phyloP scores from a whole-genome alignment of 2,797 vertebrate species.

The Meriones psammophilus region DNA sequence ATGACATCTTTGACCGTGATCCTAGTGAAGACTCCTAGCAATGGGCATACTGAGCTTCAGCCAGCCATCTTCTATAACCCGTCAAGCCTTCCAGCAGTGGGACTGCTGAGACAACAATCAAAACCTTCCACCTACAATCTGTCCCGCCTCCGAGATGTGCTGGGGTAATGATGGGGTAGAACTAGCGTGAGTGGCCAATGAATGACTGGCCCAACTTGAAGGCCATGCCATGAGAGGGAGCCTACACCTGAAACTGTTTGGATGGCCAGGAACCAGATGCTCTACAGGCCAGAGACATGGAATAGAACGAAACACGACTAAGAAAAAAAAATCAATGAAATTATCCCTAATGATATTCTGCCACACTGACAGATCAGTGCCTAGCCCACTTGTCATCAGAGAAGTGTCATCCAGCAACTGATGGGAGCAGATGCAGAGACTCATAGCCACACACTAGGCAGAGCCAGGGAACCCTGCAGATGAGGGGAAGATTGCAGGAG shows the following conservation, averaged over 20 bases:
- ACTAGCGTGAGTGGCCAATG: not conserved
- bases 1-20: not conserved
- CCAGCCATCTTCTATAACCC: not conserved
- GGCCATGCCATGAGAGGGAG: not conserved
- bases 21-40: not conserved
- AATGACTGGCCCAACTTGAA: not conserved
- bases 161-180: too few species aligned
- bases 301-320: not conserved
- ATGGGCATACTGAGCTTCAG: not conserved
- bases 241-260: not conserved
- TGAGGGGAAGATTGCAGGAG: not conserved
- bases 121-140: not conserved
- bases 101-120: not conserved
- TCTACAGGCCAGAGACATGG: not conserved
- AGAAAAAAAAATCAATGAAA: not conserved
- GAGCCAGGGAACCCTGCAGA: not conserved
- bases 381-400: not conserved
- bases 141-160: not conserved
- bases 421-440: not conserved
- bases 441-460: not conserved
- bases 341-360: not conserved
- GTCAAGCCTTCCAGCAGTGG: not conserved
- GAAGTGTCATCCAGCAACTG: not conserved
- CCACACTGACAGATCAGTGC: not conserved
- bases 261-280: not conserved